Evolutionary conservation across 2,113 vertebrate species (phyloP), one percentile per base, ranked within the genome.

Genomic region (Bostrychus sinensis): DNA sequence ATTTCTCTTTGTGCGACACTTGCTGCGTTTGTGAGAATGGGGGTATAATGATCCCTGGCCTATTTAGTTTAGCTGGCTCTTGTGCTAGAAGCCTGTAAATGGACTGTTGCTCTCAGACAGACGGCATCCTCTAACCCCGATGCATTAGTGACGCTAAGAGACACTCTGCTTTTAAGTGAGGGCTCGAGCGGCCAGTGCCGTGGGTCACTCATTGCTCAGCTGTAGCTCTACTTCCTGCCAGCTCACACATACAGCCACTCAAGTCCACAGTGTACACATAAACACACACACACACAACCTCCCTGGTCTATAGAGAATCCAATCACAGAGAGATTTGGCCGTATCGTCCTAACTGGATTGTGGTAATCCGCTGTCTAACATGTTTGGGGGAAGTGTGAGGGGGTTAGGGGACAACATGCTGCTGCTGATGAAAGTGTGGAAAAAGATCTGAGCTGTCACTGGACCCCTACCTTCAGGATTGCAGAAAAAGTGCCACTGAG

Each of bases 311-410:
- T 69, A 60, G 80, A 82, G 84, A 88, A 87, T 87, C 82, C 86
- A 91, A 87, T 88, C 87, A 85, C 85, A 82, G 73, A 83, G 86
- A 84, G 84, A 85, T 88, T 88, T 86, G 80, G 82, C 84, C 71
- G 56, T 86, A 87, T 87, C 81, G 77, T 72, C 78, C 75, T 91
- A 90, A 91, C 87, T 90, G 90, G 89, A 92, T 91, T 91, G 78
- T 71, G 63, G 70, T 90, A 91, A 92, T 92, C 86, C 87, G 70
- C 77, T 80, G 81, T 82, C 81, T 82, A 78, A 86, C 87, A 89
- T 88, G 86, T 85, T 85, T 85, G 85, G 76, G 84, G 85, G 83
- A 85, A 83, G 77, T 85, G 84, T 76, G 86, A 78, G 87, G 72
- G 80, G 81, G 83, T 85, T 89, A 81, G 77, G 77, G 77, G 76